Evolutionary conservation across 1,140 invertebrate species (phyloP), one percentile per base, ranked within the genome.

Genomic region (Galendromus occidentalis): DNA sequence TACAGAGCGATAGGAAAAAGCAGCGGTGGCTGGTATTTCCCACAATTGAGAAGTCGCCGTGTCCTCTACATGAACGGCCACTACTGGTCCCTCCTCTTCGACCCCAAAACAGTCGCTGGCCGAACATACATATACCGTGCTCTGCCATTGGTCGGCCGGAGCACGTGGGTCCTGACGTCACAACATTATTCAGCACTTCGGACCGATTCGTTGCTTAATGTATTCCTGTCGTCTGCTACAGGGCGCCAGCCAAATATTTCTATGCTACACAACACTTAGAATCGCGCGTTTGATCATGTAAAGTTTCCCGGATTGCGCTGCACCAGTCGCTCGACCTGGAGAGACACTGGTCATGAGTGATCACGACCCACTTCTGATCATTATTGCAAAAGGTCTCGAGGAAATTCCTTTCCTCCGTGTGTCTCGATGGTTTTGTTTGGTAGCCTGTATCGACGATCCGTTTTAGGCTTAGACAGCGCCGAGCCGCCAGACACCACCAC

Each of bases 131-230:
- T 59, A 59, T 59, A 59, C 51, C 14, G 14, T 59, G 51, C 25
- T 14, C 51, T 25, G 25, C 33, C 25, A 59, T 59, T 59, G 51
- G 51, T 33, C 33, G 51, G 9, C 14, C 51, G 14, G 20, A 59
- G 51, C 51, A 59, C 51, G 51, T 59, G 51, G 51, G 51, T 18
- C 33, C 25, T 59, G 51, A 59, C 51, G 51, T 59, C 51, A 59
- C 51, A 25, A 9, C 51, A 59, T 59, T 59, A 59, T 59, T 59
- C 51, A 59, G 51, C 51, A 25, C 12, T 59, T 59, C 51, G 51
- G 51, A 22, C 25, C 51, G 51, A 59, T 59, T 25, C 51, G 51
- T 59, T 59, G 51, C 51, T 59, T 59, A 59, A 59, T 59, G 51
- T 59, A 59, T 59, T 59, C 51, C 25, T 25, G 33, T 59, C 51